A percentile compares a stretch with the other conserved stretches of the same genome.
Conservation (phyloP, 2,113 vertebrate genomes). For the Romanogobio albipinnatus region DNA sequence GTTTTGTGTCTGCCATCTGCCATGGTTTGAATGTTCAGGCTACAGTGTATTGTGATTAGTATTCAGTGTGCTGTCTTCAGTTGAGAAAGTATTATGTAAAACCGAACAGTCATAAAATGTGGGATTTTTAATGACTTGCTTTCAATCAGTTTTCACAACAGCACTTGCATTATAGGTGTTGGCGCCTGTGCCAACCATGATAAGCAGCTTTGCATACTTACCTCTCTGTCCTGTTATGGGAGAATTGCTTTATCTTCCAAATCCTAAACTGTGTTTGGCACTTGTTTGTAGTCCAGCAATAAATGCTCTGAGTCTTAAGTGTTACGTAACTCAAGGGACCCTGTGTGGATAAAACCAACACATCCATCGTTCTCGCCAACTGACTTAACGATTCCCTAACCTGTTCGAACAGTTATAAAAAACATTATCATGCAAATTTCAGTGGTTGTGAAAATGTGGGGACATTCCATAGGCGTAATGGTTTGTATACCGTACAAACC, state of each 20-base stretch:
- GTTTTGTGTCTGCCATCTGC: background rate
- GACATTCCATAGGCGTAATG: too few species aligned
- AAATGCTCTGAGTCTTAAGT: background rate
- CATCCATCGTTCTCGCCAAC: background rate
- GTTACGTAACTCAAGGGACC: conserved; percentile 1
- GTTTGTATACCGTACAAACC: too few species aligned
- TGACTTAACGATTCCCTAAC: background rate
- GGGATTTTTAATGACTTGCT: conserved; percentile 19
- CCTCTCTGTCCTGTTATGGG: conserved; percentile 15
- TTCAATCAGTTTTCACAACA: conserved; percentile 27
- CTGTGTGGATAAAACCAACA: background rate
- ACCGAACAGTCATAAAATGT: conserved; percentile 11
- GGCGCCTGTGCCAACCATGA: conserved; percentile 30
- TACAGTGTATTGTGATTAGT: conserved; percentile 21
- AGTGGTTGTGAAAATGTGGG: too few species aligned
- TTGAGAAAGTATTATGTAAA: conserved; percentile 32
- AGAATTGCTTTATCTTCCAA: conserved; percentile 16
- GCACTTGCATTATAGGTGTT: conserved; percentile 19
- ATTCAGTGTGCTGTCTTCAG: conserved; percentile 28
- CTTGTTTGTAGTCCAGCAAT: background rate
- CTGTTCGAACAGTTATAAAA: conserved; percentile 1
- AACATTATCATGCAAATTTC: background rate
- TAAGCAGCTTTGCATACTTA: conserved; percentile 51
- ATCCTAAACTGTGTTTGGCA: conserved; percentile 27
- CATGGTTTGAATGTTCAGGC: background rate